Conservation (phyloP, 2,888 invertebrate genomes). For the Sarcophaga carnaria region DNA sequence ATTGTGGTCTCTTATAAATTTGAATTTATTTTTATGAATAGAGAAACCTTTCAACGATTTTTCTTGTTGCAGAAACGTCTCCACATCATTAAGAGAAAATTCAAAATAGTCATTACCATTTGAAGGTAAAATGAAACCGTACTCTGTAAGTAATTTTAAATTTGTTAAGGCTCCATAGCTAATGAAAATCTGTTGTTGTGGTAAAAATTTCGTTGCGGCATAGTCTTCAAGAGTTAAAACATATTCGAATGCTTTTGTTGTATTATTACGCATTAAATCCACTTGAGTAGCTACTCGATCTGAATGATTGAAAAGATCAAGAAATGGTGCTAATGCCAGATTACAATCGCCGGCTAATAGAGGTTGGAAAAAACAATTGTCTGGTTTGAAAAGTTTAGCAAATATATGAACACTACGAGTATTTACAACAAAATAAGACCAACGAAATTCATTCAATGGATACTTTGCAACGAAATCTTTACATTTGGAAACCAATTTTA, state of each 20-base stretch:
- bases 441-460: slow-evolving; percentile 85
- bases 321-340: slow-evolving; percentile 91
- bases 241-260: slow-evolving; percentile 71
- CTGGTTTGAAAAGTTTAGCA: slow-evolving; percentile 82
- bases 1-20: slow-evolving; percentile 85
- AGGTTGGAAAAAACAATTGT: slow-evolving; percentile 76
- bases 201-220: slow-evolving; percentile 82
- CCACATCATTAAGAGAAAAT: slow-evolving; percentile 84
- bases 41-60: slow-evolving; percentile 75
- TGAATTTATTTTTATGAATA: slow-evolving; percentile 84
- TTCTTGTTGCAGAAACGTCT: slow-evolving; percentile 80
- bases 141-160: slow-evolving; percentile 90
- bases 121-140: slow-evolving; percentile 90
- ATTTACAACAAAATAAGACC: slow-evolving; percentile 93
- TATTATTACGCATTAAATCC: slow-evolving; percentile 72
- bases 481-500: slow-evolving; percentile 70
- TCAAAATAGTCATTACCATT: slow-evolving; percentile 88
- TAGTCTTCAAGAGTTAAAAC: slow-evolving; percentile 72
- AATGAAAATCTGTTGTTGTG: slow-evolving; percentile 90
- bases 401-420: slow-evolving; percentile 91
- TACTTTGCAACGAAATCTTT: slow-evolving; percentile 82
- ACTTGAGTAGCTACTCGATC: slow-evolving; percentile 84
- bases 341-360: slow-evolving; percentile 84
- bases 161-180: slow-evolving; percentile 93
- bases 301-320: slow-evolving; percentile 95